A percentile compares a stretch with the other conserved stretches of the same genome.
Evolutionary conservation across 2,888 invertebrate genomes (phyloP).

Genomic region (Drosophila flavopinicola): DNA sequence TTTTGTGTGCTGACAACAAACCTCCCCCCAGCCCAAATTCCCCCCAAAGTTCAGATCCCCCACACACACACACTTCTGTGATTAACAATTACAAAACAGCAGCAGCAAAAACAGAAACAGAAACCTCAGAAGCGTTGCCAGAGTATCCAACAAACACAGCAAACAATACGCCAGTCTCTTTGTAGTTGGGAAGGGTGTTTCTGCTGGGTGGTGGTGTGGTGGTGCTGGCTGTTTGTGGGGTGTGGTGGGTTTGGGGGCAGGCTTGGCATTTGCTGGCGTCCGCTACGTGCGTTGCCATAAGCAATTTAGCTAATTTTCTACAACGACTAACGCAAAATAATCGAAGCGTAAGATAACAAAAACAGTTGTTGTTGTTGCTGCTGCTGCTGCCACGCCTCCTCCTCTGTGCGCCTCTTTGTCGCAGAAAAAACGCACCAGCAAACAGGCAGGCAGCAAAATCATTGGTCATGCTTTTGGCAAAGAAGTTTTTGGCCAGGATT

Average conservation of each 20-base stretch:
- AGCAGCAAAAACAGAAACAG: constrained; percentile 40
- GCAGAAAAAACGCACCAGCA: background rate
- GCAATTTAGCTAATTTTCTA: constrained; percentile 79
- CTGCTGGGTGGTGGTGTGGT: background rate
- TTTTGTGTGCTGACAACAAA: constrained; percentile 34
- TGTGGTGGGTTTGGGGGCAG: background rate
- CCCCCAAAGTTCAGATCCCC: background rate
- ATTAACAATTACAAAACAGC: constrained; percentile 73
- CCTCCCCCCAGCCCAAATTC: constrained; percentile 11
- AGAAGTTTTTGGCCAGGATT: constrained; percentile 19
- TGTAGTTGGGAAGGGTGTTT: background rate
- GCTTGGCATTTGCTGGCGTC: constrained; percentile 44
- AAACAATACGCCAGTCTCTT: constrained; percentile 37
- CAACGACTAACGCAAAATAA: constrained; percentile 68
- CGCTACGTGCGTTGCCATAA: constrained; percentile 80
- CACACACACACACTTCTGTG: constrained; percentile 51
- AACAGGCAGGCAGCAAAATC: constrained; percentile 9
- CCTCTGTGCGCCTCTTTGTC: constrained; percentile 2
- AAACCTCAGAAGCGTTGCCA: constrained; percentile 44
- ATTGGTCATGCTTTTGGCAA: constrained; percentile 28
- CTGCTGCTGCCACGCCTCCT: constrained; percentile 9
- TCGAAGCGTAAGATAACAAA: constrained; percentile 71
- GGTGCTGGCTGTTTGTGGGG: background rate
- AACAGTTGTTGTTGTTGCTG: constrained; percentile 36
- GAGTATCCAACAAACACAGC: constrained; percentile 31